Evolutionary conservation across 1,140 invertebrate species (phyloP), one percentile per base, ranked within the genome.

Genomic region (Hyles euphorbiae): DNA sequence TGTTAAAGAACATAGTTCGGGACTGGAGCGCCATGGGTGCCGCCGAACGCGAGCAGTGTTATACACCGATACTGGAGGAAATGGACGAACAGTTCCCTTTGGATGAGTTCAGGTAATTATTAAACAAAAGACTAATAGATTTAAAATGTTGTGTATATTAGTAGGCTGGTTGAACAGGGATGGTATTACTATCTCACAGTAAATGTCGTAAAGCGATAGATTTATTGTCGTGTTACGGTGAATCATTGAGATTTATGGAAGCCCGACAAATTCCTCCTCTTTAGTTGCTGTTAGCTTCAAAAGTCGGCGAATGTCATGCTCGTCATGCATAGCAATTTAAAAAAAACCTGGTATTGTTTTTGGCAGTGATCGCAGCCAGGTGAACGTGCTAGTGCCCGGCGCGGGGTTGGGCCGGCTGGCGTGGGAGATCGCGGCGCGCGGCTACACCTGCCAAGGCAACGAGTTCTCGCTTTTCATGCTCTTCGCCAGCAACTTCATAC

Each of bases 401-500:
- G 96, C 98, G 22, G 98, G 98, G 0, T 89, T 99, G 4, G 98
- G 98, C 2, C 90, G 98, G 60, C 89, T 99, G 1, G 95, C 97
- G 0, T 99, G 95, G 90, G 98, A 99, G 89, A 94, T 99, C 9
- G 97, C 98, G 0, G 92, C 91, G 63, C 89, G 93, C 46, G 98
- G 98, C 4, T 99, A 95, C 83, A 92, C 91, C 5, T 98, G 97
- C 76, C 96, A 99, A 90, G 98, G 98, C 63, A 99, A 99, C 81
- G 98, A 99, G 90, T 99, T 98, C 87, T 98, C 96, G 45, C 91
- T 99, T 2, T 99, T 98, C 78, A 99, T 99, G 98, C 89, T 99
- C 2, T 96, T 99, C 72, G 95, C 97, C 1, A 98, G 98, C 32
- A 97, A 98, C 88, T 99, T 98, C 89, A 94, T 99, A 51, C 90